Conservation (phyloP, 2,113 vertebrate species). For the Pachyramphus minor region DNA sequence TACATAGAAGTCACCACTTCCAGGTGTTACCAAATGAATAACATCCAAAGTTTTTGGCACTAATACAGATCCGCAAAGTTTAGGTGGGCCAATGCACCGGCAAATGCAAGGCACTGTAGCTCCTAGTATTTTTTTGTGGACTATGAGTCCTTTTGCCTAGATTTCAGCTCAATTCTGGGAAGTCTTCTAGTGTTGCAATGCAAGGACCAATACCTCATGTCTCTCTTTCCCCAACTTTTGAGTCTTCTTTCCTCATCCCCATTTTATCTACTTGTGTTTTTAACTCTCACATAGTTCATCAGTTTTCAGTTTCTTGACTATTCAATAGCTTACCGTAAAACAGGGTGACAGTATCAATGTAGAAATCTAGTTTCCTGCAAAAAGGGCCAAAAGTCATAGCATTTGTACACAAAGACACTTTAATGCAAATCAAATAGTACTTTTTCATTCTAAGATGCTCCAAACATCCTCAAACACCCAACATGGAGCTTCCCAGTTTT, state of each 20-base stretch:
- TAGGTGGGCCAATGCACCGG: neutral
- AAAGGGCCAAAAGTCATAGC: neutral
- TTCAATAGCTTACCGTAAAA: neutral
- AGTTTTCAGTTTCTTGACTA: neutral
- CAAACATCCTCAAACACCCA: neutral
- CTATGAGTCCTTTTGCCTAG: neutral
- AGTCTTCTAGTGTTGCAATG: neutral
- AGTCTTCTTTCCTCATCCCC: neutral
- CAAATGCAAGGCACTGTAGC: neutral
- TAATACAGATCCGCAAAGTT: neutral
- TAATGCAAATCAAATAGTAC: conserved; percentile 32
- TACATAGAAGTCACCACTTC: neutral
- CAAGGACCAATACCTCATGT: neutral
- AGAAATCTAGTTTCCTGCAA: neutral
- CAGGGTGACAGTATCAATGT: neutral
- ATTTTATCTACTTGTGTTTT: neutral
- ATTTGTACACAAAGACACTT: conserved; percentile 42
- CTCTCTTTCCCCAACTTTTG: neutral
- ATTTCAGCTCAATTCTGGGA: neutral
- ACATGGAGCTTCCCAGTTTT: neutral
- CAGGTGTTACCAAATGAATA: neutral
- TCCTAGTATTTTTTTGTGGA: neutral
- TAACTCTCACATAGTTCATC: neutral
- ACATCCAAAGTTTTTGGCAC: neutral
- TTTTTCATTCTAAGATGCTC: neutral